Evolutionary conservation across 2,888 invertebrate species (phyloP).

Genomic region (Agrochola circellaris): DNA sequence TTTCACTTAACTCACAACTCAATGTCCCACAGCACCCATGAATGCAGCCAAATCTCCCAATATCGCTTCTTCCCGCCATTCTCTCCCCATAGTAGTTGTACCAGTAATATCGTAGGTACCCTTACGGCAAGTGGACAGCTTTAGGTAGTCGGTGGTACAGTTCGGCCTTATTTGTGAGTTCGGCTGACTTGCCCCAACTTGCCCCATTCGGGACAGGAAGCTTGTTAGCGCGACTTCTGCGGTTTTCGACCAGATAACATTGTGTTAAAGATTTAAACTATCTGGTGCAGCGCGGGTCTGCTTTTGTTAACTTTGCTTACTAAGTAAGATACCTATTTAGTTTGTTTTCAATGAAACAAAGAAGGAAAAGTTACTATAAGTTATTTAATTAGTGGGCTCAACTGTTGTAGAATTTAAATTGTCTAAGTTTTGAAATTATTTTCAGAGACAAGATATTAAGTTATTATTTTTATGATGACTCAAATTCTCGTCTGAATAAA

Average conservation of each 20-base stretch:
- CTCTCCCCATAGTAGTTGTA: conserved; percentile 29
- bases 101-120: conserved; percentile 25
- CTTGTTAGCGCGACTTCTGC: conserved; percentile 87
- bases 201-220: conserved; percentile 76
- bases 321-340: conserved; percentile 29
- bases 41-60: not conserved
- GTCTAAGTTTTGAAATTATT: not conserved
- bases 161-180: conserved; percentile 78
- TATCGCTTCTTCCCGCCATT: conserved; percentile 36
- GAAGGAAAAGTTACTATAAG: not conserved
- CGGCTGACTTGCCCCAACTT: conserved; percentile 80
- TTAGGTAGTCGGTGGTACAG: conserved; percentile 67
- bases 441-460: no score
- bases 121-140: conserved; percentile 72
- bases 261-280: conserved; percentile 84
- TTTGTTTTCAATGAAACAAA: conserved; percentile 29
- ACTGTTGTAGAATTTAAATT: not conserved
- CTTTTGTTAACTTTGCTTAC: conserved; percentile 52
- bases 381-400: conserved; percentile 25
- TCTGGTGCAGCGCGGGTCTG: conserved; percentile 54
- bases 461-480: not conserved
- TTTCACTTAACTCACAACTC: not conserved
- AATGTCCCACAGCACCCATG: not conserved
- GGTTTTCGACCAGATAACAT: conserved; percentile 82
- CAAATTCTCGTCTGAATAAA: not conserved